Evolutionary conservation across 2,888 invertebrate species (phyloP).

Genomic region (Aleiodes testaceus): DNA sequence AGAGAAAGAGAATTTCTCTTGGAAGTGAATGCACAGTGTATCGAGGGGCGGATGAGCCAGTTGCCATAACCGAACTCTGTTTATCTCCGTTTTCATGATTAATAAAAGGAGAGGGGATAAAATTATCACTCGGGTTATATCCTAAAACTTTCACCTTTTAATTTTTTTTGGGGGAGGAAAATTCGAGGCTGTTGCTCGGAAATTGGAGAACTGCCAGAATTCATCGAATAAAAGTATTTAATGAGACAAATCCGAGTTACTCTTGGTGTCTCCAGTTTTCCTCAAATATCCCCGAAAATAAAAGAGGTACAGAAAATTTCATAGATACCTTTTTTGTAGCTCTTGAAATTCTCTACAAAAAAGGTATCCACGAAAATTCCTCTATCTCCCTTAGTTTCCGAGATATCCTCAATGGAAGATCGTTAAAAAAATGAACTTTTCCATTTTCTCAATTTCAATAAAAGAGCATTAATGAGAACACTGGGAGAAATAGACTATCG

Average conservation of each 20-base stretch:
- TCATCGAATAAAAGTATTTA: no score
- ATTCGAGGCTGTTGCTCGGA: neutral
- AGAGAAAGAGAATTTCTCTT: neutral
- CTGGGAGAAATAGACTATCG: conserved; percentile 19
- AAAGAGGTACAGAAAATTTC: no score
- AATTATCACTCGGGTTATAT: no score
- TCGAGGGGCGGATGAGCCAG: conserved; percentile 7
- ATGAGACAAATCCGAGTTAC: no score
- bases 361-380: no score
- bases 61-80: conserved; percentile 22
- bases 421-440: neutral
- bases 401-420: no score
- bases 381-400: no score
- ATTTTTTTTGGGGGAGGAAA: no score
- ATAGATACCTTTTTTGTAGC: no score
- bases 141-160: conserved; percentile 6
- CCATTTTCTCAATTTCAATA: neutral
- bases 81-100: conserved; percentile 42
- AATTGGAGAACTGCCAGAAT: conserved; percentile 4
- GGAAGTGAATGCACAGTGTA: conserved; percentile 6
- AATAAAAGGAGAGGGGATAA: conserved; percentile 10
- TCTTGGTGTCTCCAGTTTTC: no score
- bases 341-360: no score
- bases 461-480: neutral
- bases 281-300: neutral